Percentiles rank a stretch among this genome's conserved stretches.
Evolutionary conservation across 2,888 invertebrate genomes (phyloP).

Genomic region (Drosophila mayaguana): DNA sequence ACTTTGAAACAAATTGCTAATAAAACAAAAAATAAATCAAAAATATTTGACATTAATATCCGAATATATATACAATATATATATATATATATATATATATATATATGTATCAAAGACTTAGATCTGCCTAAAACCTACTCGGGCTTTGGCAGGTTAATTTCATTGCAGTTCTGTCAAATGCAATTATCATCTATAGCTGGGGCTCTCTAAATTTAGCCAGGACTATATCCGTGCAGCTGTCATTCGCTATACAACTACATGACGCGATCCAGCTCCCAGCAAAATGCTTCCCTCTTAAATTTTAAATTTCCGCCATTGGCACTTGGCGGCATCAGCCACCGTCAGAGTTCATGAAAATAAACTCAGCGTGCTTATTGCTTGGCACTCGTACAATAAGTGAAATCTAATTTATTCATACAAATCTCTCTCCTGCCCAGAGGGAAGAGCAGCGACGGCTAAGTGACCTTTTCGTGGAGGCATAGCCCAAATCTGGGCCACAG

Average conservation of each 20-base stretch:
- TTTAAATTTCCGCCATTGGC: not conserved
- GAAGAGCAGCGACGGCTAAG: conserved; percentile 19
- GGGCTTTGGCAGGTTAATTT: too few relatives aligned
- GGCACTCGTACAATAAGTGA: conserved; percentile 37
- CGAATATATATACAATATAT: too few relatives aligned
- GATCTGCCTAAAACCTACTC: too few relatives aligned
- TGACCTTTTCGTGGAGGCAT: conserved; percentile 47
- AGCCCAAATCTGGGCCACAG: conserved; percentile 20
- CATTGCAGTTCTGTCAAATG: too few relatives aligned
- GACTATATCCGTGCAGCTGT: not conserved
- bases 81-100: too few relatives aligned
- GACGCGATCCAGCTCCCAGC: not conserved
- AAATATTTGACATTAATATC: too few relatives aligned
- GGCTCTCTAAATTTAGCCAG: not conserved
- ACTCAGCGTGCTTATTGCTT: conserved; percentile 41
- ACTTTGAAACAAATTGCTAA: too few relatives aligned
- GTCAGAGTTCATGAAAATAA: conserved; percentile 30
- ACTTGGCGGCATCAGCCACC: conserved; percentile 5
- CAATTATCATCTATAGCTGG: too few relatives aligned
- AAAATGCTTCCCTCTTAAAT: not conserved
- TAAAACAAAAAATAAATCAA: too few relatives aligned
- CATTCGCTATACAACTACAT: not conserved
- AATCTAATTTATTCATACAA: conserved; percentile 71
- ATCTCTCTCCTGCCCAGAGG: conserved; percentile 38
- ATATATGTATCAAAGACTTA: too few relatives aligned